Base-by-base conservation (phyloP, 2,888 invertebrate genomes). In the Drosophila siamana region DNA sequence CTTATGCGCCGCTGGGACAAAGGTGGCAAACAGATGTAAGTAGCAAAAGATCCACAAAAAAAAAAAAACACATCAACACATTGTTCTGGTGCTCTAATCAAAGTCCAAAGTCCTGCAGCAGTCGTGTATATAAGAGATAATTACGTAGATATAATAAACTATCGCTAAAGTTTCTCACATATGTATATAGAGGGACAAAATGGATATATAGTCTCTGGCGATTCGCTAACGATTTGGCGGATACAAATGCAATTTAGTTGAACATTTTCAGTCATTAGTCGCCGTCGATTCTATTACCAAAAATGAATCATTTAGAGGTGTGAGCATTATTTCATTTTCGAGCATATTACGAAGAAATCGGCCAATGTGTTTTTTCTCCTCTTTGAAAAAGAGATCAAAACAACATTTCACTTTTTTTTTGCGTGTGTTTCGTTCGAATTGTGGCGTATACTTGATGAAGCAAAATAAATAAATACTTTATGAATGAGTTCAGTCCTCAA, bases 21-120 rank as follows among this genome's bases (percentile, higher is more conserved):
- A 57, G 51, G 56, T 60, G 56, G 61, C 76, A 86, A 30, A 90
- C 85, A 74, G 88, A 89, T 87, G 91, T 91, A 71, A 86, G 90
- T 89, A 11, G 11, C 26, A 16, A 30, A 30, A 11, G 3, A n/a
- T n/a, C n/a, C n/a, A n/a, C n/a, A n/a, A n/a, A n/a, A 54, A 54
- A 33, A 54, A 22, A 22, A n/a, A 43, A 43, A 22, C 8, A 6
- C n/a, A 9, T 43, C n/a, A n/a, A n/a, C n/a, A n/a, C n/a, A n/a
- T n/a, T n/a, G n/a, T n/a, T n/a, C n/a, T 19, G 33, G 8, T 13
- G 24, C 8, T 13, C 13, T 26, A 44, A 41, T n/a, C 19, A n/a
- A 30, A 6, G 41, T 22, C 11, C 7, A 41, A 19, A 19, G 41
- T 19, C 19, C 41, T n/a, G n/a, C n/a, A n/a, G n/a, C n/a, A 16